Base-by-base conservation (phyloP, 2,888 invertebrate species). In the Cephus nigrinus region DNA sequence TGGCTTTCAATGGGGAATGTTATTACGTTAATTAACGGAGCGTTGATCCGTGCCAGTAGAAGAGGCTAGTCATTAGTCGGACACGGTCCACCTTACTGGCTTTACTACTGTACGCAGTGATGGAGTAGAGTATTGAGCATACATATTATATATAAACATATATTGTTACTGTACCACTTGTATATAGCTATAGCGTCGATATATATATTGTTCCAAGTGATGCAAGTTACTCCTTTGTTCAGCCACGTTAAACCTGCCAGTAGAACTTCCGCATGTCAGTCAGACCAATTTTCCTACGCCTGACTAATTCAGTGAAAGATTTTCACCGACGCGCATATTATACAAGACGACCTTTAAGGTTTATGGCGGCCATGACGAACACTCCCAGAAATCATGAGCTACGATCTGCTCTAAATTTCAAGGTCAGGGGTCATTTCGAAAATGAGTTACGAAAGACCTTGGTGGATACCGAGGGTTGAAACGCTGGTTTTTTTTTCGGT, bases 1-100 rank as follows among this genome's bases (percentile, higher is more conserved):
- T 55, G 55, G 55, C 55, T 23, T 23, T 55, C 55, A 9, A 55
- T 55, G 23, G 55, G 55, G 23, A 55, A 55, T 55, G 55, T 55
- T 55, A 55, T 55, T 55, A 55, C 55, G 55, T 55, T 55, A 55
- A 55, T 55, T 55, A 55, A 55, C 55, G 55, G 55, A 55, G 55
- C 55, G 55, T 23, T 55, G 23, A 55, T 55, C 9, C 23, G 23
- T 55, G 9, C 23, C 23, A 87, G 84, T 85, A 80, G 82, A 81
- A 79, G 82, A 86, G 82, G 82, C 80, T 80, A 75, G 82, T 80
- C 82, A 86, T 86, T 84, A 84, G 83, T 86, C 83, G 84, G 82
- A 78, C 82, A 77, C 71, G 40, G 74, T 68, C 68, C 71, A 55
- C 9, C 9, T 9, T 55, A 55, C 23, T 23, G 23, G 55, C 23